Base-by-base conservation (phyloP, 2,888 invertebrate genomes). In the Drosophila sordidula region DNA sequence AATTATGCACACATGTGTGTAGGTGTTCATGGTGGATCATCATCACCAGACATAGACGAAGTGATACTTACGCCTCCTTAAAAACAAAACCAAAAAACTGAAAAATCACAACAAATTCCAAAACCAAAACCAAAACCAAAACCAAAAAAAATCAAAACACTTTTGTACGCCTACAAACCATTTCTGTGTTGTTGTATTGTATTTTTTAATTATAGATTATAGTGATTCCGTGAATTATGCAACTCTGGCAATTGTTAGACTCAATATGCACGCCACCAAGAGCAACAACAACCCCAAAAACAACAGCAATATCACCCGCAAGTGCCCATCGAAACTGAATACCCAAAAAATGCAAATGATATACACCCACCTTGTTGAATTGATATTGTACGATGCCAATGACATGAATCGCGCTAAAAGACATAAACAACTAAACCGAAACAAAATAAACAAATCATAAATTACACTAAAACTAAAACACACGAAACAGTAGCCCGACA, bases 151-250 rank as follows among this genome's bases (percentile, higher is more conserved):
- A 47, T 45, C 62, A n/a, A 64, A 56, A 41, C 61, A 61, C 63
- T 70, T 71, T 85, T 76, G 86, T 74, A 76, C 54, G 73, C 68
- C 86, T 70, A 69, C 78, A 81, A 67, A 79, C 74, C 79, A 63
- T 65, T 81, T 79, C 72, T 76, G 80, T 78, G 77, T 89, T 82
- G 80, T 75, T 89, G 76, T 85, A 75, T 70, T 76, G 68, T 79
- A 71, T 83, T 65, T 88, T 87, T 84, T 82, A 73, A 12, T 87
- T 89, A 78, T 87, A 87, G 83, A 84, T 84, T 73, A 88, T 84
- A 84, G 87, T 66, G 89, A 84, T 75, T 86, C 89, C 89, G 83
- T 84, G 83, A 84, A 88, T 84, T 88, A 88, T 84, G 83, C 83
- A 84, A 88, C 83, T 84, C 87, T 82, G 83, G 87, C 83, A 86